These are phyloP conservation scores for Sinocyclocheilus anshuiensis DNA, from an alignment of 2,113 vertebrate species.

Conservation along the genomic window DNA sequence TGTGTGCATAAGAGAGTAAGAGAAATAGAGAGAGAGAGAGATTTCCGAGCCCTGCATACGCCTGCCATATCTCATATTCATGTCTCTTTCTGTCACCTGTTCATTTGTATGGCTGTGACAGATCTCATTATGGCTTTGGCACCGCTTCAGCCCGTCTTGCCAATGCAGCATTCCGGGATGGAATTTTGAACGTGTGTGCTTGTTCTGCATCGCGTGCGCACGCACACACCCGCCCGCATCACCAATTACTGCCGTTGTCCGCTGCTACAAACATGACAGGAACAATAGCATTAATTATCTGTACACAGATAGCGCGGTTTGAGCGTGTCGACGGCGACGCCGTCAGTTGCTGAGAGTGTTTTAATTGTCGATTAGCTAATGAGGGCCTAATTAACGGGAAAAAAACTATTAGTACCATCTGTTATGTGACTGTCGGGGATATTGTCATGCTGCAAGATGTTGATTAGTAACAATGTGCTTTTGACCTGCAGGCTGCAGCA, in stretches of 20 bases:
- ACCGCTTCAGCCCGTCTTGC: conserved; percentile 76
- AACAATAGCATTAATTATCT: conserved; percentile 49
- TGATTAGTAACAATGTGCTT: conserved; percentile 22
- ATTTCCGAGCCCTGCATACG: conserved; percentile 32
- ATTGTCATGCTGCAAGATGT: background rate
- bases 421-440: conserved; percentile 23
- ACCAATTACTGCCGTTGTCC: conserved; percentile 44
- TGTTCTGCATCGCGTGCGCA: background rate
- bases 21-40: conserved; percentile 13
- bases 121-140: conserved; percentile 79
- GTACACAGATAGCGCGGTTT: conserved; percentile 30
- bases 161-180: conserved; percentile 74
- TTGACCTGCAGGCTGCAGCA: background rate
- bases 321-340: conserved; percentile 22
- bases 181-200: conserved; percentile 66
- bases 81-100: conserved; percentile 73
- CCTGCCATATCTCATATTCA: conserved; percentile 67
- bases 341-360: conserved; percentile 37
- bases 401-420: conserved; percentile 35
- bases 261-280: conserved; percentile 49
- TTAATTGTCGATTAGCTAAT: conserved; percentile 54
- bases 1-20: conserved; percentile 26
- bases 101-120: conserved; percentile 78
- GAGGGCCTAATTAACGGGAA: conserved; percentile 53
- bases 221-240: conserved; percentile 6